These are phyloP conservation scores for Arctopsyche grandis DNA, from an alignment of 1,140 invertebrate genomes.

Conservation along the genomic window DNA sequence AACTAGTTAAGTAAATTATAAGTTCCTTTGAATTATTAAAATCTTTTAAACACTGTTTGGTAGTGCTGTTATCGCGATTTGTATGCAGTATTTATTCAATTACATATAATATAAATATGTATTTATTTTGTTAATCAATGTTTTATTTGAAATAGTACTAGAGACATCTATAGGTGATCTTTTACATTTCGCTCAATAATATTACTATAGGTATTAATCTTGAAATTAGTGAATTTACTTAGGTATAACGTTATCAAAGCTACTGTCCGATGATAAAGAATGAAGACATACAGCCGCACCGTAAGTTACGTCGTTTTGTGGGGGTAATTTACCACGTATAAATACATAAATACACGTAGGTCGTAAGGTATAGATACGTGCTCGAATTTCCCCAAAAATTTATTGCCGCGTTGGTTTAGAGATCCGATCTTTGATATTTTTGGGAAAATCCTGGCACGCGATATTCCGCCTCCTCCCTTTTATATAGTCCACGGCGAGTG, in stretches of 20 bases:
- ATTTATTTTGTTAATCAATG: too few species aligned
- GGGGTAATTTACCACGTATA: slow-evolving; percentile 21
- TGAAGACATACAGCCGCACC: slow-evolving; percentile 27
- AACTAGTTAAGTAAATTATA: too few species aligned
- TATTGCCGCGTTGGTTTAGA: neutral
- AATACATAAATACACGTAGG: too few species aligned
- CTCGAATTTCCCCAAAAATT: neutral
- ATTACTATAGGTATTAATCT: neutral
- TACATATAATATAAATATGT: too few species aligned
- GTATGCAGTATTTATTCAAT: too few species aligned
- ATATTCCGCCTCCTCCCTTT: neutral
- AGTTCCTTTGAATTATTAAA: too few species aligned
- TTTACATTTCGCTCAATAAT: neutral
- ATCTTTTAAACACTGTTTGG: too few species aligned
- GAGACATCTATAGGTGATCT: slow-evolving; percentile 9
- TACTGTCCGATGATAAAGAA: neutral
- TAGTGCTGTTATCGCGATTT: too few species aligned
- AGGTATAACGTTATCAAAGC: neutral
- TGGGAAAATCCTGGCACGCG: neutral
- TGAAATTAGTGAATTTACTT: too few species aligned
- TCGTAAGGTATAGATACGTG: neutral
- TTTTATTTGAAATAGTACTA: neutral
- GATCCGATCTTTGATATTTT: slow-evolving; percentile 30
- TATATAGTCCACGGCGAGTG: too few species aligned
- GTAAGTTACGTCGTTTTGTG: slow-evolving; percentile 9